phyloP scores from a whole-genome alignment of 2,888 invertebrate species.

The Eulithis prunata region DNA sequence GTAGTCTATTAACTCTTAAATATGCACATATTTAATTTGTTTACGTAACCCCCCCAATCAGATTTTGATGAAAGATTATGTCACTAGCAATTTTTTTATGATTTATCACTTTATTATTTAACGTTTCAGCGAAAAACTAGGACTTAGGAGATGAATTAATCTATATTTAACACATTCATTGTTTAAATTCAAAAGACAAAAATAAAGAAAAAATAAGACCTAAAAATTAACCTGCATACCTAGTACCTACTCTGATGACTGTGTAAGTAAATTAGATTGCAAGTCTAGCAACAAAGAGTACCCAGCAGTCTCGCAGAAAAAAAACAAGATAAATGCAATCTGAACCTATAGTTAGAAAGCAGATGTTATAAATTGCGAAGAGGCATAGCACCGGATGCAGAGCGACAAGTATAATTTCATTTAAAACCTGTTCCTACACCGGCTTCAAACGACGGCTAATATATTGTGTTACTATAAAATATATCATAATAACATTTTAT shows the following conservation, averaged over 20 bases:
- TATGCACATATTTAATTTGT: conserved; percentile 19
- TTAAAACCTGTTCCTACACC: conserved; percentile 65
- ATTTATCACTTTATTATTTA: conserved; percentile 12
- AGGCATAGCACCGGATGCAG: conserved; percentile 66
- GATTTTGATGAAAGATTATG: conserved; percentile 20
- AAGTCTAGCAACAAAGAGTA: not conserved
- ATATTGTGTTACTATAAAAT: conserved; percentile 42
- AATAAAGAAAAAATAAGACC: too few relatives aligned
- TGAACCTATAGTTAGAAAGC: conserved; percentile 69
- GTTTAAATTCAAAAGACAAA: too few relatives aligned
- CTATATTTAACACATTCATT: too few relatives aligned
- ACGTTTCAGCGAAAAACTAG: not conserved
- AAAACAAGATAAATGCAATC: not conserved
- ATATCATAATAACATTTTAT: conserved; percentile 37
- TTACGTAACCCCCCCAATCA: conserved; percentile 19
- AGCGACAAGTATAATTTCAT: conserved; percentile 63
- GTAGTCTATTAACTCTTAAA: conserved; percentile 12
- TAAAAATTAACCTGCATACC: too few relatives aligned
- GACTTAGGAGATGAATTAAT: too few relatives aligned
- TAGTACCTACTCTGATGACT: too few relatives aligned
- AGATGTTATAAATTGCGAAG: conserved; percentile 67
- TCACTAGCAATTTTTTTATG: conserved; percentile 14
- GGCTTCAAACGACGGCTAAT: conserved; percentile 38
- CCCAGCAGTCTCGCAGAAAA: too few relatives aligned
- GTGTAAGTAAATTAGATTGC: too few relatives aligned